Evolutionary conservation across 2,797 vertebrate species (phyloP).

Genomic region (Myotis myotis): DNA sequence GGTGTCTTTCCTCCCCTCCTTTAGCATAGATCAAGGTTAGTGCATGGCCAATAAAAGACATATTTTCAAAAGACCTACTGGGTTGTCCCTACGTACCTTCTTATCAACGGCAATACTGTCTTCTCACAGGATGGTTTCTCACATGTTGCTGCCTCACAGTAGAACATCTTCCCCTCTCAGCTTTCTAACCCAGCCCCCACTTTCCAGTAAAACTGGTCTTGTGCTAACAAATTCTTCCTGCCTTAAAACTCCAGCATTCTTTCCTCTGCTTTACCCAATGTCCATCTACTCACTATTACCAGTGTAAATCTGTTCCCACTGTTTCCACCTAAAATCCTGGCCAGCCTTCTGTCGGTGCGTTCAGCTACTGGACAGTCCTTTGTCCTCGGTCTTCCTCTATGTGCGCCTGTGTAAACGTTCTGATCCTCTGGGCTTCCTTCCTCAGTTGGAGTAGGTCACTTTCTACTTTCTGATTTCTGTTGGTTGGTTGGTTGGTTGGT

Average conservation of each 20-base stretch:
- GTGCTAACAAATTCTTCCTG: not conserved
- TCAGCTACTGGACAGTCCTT: not conserved
- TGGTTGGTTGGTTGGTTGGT: not conserved
- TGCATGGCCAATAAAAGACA: constrained; percentile 54
- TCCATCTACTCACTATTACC: not conserved
- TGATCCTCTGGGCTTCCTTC: not conserved
- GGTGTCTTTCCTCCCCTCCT: constrained; percentile 44
- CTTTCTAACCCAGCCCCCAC: not conserved
- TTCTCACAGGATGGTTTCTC: not conserved
- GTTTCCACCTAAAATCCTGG: not conserved
- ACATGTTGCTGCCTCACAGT: not conserved
- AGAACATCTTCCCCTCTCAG: not conserved
- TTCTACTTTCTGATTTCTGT: not conserved
- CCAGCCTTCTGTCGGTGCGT: not conserved
- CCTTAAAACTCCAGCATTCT: not conserved
- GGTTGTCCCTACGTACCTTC: not conserved
- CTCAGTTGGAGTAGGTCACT: not conserved
- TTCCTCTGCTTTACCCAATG: not conserved
- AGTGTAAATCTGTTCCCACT: not conserved
- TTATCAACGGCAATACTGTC: not conserved
- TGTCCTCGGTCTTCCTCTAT: not conserved
- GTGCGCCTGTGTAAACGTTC: not conserved
- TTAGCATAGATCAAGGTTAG: constrained; percentile 75
- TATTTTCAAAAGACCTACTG: constrained; percentile 58
- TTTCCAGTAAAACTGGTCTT: not conserved